Evolutionary conservation across 2,797 vertebrate genomes (phyloP).

Genomic region (Serranus cabrilla): DNA sequence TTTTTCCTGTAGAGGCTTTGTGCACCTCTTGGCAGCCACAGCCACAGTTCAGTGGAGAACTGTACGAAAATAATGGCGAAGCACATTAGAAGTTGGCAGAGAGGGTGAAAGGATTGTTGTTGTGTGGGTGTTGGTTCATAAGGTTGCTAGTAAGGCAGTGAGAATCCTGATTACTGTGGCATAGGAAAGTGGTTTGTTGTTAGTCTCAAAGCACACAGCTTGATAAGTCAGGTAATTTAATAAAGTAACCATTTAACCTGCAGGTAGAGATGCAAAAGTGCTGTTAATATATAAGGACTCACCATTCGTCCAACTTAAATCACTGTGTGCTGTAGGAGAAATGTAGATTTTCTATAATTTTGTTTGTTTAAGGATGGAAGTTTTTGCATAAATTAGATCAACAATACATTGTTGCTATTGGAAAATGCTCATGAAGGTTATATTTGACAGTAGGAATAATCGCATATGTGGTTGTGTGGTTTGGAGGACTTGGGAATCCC

Average conservation of each 20-base stretch:
- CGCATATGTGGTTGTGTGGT: too few relatives aligned
- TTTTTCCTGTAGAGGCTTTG: not conserved
- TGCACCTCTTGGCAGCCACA: constrained; percentile 19
- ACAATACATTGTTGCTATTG: too few relatives aligned
- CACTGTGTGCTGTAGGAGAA: too few relatives aligned
- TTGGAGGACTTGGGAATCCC: not conserved
- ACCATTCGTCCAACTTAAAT: too few relatives aligned
- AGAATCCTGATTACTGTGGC: constrained; percentile 4
- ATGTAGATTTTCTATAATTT: too few relatives aligned
- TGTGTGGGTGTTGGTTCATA: not conserved
- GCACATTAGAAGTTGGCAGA: not conserved
- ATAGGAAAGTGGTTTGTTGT: not conserved
- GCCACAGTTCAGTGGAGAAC: constrained; percentile 6
- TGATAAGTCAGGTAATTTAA: not conserved
- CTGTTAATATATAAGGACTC: too few relatives aligned
- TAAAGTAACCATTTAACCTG: not conserved
- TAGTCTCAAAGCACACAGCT: not conserved
- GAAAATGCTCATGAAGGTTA: too few relatives aligned
- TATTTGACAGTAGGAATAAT: too few relatives aligned
- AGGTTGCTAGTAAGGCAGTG: not conserved
- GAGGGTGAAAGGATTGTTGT: constrained; percentile 1
- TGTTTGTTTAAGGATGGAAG: too few relatives aligned
- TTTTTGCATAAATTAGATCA: too few relatives aligned
- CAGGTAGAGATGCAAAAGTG: not conserved
- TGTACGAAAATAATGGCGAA: constrained; percentile 26